Conservation (phyloP, 2,888 invertebrate species). For the Pachymerium ferrugineum region DNA sequence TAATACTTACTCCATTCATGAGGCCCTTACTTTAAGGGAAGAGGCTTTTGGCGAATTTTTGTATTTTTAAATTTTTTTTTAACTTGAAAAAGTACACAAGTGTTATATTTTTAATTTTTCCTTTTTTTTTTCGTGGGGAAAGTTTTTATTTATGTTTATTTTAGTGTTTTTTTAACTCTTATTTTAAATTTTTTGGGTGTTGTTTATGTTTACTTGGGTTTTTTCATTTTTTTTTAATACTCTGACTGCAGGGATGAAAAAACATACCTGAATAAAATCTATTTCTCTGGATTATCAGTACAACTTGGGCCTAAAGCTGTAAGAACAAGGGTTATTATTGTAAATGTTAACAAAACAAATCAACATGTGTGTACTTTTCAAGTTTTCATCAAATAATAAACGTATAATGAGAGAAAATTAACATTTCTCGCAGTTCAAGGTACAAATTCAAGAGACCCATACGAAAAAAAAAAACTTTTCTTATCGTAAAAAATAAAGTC, state of each 20-base stretch:
- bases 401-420: background rate
- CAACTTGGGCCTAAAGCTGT: slow-evolving; percentile 17
- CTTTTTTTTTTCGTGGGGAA: background rate
- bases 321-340: slow-evolving; percentile 29
- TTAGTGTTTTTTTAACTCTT: background rate
- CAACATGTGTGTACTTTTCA: slow-evolving; percentile 1
- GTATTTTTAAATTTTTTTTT: no score
- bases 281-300: slow-evolving; percentile 29
- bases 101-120: background rate
- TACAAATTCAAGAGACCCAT: background rate
- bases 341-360: background rate
- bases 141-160: background rate
- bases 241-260: slow-evolving; percentile 21
- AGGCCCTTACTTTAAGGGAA: no score
- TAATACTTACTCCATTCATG: no score
- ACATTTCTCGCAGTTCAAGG: no score
- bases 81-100: slow-evolving; percentile 8
- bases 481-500: background rate
- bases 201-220: no score
- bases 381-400: background rate
- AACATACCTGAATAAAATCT: slow-evolving; percentile 26
- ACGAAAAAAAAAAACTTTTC: background rate
- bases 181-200: no score
- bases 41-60: no score
- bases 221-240: background rate